Base-by-base conservation (phyloP, 2,797 vertebrate species). In the Danio tinwini region DNA sequence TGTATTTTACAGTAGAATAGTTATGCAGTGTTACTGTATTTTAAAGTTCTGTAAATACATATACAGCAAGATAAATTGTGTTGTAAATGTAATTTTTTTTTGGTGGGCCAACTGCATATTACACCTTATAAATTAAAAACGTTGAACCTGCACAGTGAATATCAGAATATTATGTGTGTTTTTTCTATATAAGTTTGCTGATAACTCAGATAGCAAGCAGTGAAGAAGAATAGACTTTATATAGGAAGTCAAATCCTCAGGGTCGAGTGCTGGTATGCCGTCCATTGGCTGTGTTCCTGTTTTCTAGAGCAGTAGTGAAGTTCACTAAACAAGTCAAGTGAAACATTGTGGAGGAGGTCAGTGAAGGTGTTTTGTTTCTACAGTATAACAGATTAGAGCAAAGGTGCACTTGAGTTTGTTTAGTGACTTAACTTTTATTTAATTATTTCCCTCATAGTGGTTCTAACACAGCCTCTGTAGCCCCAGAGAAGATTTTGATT, bases 191-290 rank as follows among this genome's bases (percentile, higher is more conserved):
- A 19, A 56, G 29, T 37, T 19, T 55, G 3, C 81, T 68, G 78
- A 88, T 79, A 45, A 42, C 85, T 17, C 16, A 74, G 29, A 62
- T n/a, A 39, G 14, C 16, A 55, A 12, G 0, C 47, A 75, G 12
- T 42, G 14, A 52, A 10, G 16, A 42, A 39, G 1, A 14, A 52
- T 37, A 64, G 42, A 39, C 8, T 19, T 49, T 21, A 50, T 19
- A 73, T 53, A 72, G 75, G 45, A 82, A 78, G 70, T 74, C 11
- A 58, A 17, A 62, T 78, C 81, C 37, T 68, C 37, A 44, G 29
- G 76, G 76, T 68, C 62, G 44, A 44, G 11, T 17, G 7, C 44
- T 61, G 69, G 69, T 78, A 40, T 76, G 63, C 52, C 14, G 42
- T 63, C n/a, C 37, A 9, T 6, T 17, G 17, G 14, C 68, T 50